Evolutionary conservation across 2,888 invertebrate species (phyloP), one percentile per base, ranked within the genome.

Genomic region (Argyresthia albistria): DNA sequence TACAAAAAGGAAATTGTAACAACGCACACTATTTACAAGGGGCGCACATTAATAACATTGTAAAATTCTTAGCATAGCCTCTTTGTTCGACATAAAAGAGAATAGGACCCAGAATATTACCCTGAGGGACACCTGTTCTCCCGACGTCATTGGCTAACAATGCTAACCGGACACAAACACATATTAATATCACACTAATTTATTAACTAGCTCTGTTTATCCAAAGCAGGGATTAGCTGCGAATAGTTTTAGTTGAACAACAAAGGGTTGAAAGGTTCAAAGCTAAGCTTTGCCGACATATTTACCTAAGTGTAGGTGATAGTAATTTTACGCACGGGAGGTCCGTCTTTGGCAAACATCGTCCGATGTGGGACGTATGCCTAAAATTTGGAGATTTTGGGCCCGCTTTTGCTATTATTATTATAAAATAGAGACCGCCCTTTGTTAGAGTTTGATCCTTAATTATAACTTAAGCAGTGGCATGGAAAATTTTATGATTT

Each of bases 161-260:
- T 75, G 45, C 49, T 49, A 46, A 50, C 54, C 54, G 57, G 55
- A 55, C 57, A 54, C 53, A 49, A 80, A 76, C 83, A 86, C 82
- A 84, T 87, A 87, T 86, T 87, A 87, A 87, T 87, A 87, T 84
- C 81, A 73, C 79, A 77, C 78, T 86, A 86, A 87, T 86, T 84
- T 84, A 86, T 84, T 83, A 87, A 84, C 84, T 79, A 82, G 77
- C 77, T 76, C 77, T 86, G 86, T 86, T 84, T 87, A 84, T 83
- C 81, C 83, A 53, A 50, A 55, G 55, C 55, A 75, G 77, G 81
- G 86, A 86, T 87, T 84, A 86, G 78, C 84, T 78, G 82, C 74
- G 83, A 86, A 87, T 87, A 87, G 86, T 87, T 87, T 84, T 80
- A 84, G 86, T 84, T 81, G 80, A 76, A 86, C 82, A 86, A 86